These are phyloP conservation scores for Tholera decimalis DNA, from an alignment of 2,888 invertebrate genomes.

Conservation along the genomic window DNA sequence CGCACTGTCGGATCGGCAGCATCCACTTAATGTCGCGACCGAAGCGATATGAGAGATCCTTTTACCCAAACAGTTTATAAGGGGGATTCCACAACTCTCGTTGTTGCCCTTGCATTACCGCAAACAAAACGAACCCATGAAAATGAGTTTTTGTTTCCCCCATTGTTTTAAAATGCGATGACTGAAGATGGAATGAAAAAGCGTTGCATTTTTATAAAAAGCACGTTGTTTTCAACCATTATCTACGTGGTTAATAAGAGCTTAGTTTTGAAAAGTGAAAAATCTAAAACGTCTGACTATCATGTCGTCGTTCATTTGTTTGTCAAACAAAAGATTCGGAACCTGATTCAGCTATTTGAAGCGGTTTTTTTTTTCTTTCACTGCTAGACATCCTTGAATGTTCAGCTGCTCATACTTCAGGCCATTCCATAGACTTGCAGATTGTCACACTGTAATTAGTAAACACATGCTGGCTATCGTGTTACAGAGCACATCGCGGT, in stretches of 20 bases:
- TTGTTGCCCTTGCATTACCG: constrained; percentile 83
- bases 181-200: constrained; percentile 64
- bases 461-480: constrained; percentile 76
- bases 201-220: constrained; percentile 52
- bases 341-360: not conserved
- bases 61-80: constrained; percentile 78
- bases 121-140: constrained; percentile 78
- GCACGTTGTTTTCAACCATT: constrained; percentile 29
- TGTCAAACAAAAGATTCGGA: constrained; percentile 24
- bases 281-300: not conserved
- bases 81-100: constrained; percentile 75
- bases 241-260: constrained; percentile 28
- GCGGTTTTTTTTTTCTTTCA: constrained; percentile 33
- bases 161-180: constrained; percentile 70
- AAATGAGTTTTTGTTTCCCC: constrained; percentile 77
- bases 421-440: constrained; percentile 65
- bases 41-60: constrained; percentile 74
- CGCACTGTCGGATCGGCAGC: constrained; percentile 71
- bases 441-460: constrained; percentile 80
- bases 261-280: constrained; percentile 30
- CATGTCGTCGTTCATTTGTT: constrained; percentile 18
- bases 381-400: constrained; percentile 63
- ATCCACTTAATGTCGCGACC: constrained; percentile 74
- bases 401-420: constrained; percentile 60
- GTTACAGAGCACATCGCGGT: constrained; percentile 78